Evolutionary conservation across 1,140 invertebrate species (phyloP), one percentile per base, ranked within the genome.

Genomic region (Probaryconus sp.): DNA sequence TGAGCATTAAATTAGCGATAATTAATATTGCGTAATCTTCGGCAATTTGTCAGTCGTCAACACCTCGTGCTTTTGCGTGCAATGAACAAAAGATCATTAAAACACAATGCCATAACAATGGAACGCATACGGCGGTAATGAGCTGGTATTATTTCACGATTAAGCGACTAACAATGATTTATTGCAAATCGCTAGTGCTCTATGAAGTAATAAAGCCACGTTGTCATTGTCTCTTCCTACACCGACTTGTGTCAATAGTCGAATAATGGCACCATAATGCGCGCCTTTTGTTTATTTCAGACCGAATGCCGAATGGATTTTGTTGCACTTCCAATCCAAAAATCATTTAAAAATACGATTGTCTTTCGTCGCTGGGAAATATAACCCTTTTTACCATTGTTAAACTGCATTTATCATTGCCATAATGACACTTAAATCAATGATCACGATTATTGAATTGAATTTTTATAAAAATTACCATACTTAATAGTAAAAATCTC

Each of bases 141-240:
- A 79, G 76, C 68, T 43, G 31, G 53, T 63, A 79, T 79, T 79
- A 73, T 79, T 67, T 67, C 48, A 30, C 47, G 63, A 74, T 76
- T 77, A 77, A 71, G 40, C 58, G 51, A 21, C 47, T 68, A 61
- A 74, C 67, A 65, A 79, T 77, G 77, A 79, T 77, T 74, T 60
- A 79, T 63, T 31, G 40, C 47, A 21, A 67, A 50, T 63, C 20
- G 26, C 31, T 37, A 17, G 17, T 17, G n/a, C 42, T 28, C 16
- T 28, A 51, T 63, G 26, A 64, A 63, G 51, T 63, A 63, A 56
- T 68, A 67, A 63, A 50, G n/a, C 63, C 35, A 18, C 24, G 53
- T 70, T 61, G 56, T 55, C 55, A 55, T 60, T 60, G 53, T 38
- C 51, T 42, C 45, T 45, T 38, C 21, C 45, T 7, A 26, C 38